phyloP scores from a whole-genome alignment of 2,888 invertebrate genomes.

The Lasioglossum malachurum region DNA sequence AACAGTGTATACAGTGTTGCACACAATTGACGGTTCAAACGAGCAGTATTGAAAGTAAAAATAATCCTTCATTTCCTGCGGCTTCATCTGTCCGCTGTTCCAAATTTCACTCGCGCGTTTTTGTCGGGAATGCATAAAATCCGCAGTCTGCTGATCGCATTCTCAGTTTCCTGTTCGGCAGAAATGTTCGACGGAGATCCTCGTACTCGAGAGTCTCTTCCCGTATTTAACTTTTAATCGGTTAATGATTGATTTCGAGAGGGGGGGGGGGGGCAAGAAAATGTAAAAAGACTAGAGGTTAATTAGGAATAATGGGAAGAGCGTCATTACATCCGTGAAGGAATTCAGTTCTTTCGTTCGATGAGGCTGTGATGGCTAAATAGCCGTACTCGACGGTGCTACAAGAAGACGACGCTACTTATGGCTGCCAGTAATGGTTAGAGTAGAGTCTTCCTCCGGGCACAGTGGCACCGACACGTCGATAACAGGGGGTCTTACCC shows the following conservation, averaged over 20 bases:
- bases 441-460: constrained; percentile 25
- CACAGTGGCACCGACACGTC: constrained; percentile 20
- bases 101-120: no score
- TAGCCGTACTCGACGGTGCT: not conserved
- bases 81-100: no score
- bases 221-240: no score
- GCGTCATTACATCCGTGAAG: constrained; percentile 2
- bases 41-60: no score
- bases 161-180: no score
- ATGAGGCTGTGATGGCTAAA: constrained; percentile 12
- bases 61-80: no score
- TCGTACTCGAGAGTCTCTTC: no score
- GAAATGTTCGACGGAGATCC: no score
- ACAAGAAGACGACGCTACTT: constrained; percentile 20
- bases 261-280: not conserved
- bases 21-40: no score
- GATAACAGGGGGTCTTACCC: constrained; percentile 38
- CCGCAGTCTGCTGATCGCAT: no score
- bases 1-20: no score
- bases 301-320: constrained; percentile 2
- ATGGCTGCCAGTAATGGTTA: constrained; percentile 13
- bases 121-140: no score
- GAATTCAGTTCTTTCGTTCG: constrained; percentile 10
- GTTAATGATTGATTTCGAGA: not conserved
- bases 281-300: not conserved